Evolutionary conservation across 1,140 invertebrate genomes (phyloP).

Genomic region (Andricus grossulariae): DNA sequence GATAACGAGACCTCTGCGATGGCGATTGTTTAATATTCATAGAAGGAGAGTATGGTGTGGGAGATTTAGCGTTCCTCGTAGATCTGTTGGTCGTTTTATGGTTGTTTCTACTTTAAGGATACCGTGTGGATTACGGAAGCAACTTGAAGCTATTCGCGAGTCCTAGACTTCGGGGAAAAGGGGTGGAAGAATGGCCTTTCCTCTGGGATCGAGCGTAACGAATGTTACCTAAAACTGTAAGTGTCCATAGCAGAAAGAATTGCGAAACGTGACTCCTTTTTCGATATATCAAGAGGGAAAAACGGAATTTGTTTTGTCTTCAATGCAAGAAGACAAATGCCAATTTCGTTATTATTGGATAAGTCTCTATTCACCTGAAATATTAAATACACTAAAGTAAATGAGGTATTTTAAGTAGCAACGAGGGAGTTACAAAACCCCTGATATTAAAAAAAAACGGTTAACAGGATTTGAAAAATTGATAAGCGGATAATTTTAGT

Average conservation of each 20-base stretch:
- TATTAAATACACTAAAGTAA: no score
- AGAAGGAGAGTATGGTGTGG: slow-evolving; percentile 11
- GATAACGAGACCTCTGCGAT: neutral
- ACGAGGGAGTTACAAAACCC: no score
- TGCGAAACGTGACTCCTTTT: neutral
- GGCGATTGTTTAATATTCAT: neutral
- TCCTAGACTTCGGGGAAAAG: neutral
- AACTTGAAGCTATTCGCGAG: neutral
- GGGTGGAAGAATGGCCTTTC: neutral
- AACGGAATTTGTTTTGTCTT: no score
- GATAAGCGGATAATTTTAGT: no score
- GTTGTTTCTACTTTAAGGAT: slow-evolving; percentile 44
- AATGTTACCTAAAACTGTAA: neutral
- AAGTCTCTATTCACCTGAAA: no score
- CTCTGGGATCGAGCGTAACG: slow-evolving; percentile 4
- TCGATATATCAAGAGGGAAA: no score
- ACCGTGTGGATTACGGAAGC: neutral
- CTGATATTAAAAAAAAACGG: no score
- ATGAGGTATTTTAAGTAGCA: no score
- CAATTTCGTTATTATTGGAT: no score
- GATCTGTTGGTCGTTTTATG: slow-evolving; percentile 40
- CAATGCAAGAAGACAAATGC: no score
- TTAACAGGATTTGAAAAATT: no score
- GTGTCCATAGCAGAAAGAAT: neutral
- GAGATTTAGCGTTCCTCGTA: slow-evolving; percentile 38